phyloP scores from a whole-genome alignment of 1,140 invertebrate genomes.

The Ceratina calcarata region DNA sequence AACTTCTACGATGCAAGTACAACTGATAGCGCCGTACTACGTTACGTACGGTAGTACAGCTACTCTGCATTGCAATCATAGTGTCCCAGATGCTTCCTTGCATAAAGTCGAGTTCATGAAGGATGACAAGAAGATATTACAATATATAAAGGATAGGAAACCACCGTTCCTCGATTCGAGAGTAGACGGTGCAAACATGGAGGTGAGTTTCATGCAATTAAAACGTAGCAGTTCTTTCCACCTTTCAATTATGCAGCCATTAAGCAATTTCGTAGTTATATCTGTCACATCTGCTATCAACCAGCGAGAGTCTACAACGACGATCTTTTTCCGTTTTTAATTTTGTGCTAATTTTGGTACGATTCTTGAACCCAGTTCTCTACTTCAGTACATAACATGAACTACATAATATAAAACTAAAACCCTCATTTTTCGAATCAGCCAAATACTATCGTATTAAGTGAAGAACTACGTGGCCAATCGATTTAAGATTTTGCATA shows the following conservation, averaged over 20 bases:
- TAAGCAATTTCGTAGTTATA: slow-evolving; percentile 20
- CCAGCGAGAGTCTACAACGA: not conserved
- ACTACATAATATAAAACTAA: too few species aligned
- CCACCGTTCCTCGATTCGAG: slow-evolving; percentile 86
- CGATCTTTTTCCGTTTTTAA: too few species aligned
- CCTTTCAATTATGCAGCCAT: slow-evolving; percentile 19
- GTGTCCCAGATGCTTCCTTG: slow-evolving; percentile 73
- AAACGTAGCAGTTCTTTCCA: not conserved
- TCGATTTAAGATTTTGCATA: too few species aligned
- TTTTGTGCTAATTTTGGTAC: too few species aligned
- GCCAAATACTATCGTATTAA: too few species aligned
- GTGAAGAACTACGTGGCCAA: too few species aligned
- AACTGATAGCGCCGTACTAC: slow-evolving; percentile 78
- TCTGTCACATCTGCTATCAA: not conserved
- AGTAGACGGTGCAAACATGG: slow-evolving; percentile 85
- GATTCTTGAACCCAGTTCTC: too few species aligned
- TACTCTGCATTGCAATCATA: slow-evolving; percentile 78
- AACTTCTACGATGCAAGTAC: slow-evolving; percentile 71
- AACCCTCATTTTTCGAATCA: too few species aligned
- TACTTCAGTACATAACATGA: too few species aligned
- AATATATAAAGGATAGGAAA: slow-evolving; percentile 87
- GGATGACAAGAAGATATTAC: slow-evolving; percentile 87
- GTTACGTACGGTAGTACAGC: slow-evolving; percentile 76
- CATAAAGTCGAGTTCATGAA: slow-evolving; percentile 86
- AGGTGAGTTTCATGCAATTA: slow-evolving; percentile 82